Evolutionary conservation across 2,113 vertebrate genomes (phyloP).

Genomic region (Pyxicephalus adspersus): DNA sequence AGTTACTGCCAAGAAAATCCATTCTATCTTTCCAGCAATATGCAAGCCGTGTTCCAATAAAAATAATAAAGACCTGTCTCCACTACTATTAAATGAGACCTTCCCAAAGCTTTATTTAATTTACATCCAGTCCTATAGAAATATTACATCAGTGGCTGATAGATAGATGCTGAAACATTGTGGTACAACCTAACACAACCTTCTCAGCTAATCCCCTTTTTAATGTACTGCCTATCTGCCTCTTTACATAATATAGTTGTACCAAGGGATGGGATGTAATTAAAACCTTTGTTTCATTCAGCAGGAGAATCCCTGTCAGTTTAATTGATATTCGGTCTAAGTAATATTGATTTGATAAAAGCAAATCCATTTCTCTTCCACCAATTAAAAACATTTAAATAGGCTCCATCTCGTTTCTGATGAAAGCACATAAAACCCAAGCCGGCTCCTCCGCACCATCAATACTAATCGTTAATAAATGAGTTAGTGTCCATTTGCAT

Average conservation of each 20-base stretch:
- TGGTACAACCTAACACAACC: slow-evolving; percentile 28
- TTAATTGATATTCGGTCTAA: slow-evolving; percentile 77
- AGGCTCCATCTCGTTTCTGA: slow-evolving; percentile 64
- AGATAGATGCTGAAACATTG: slow-evolving; percentile 6
- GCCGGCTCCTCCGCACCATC: slow-evolving; percentile 61
- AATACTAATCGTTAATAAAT: slow-evolving; percentile 70
- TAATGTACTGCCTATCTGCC: slow-evolving; percentile 39
- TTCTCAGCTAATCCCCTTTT: slow-evolving; percentile 14
- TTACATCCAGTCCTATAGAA: slow-evolving; percentile 13
- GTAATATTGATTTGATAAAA: slow-evolving; percentile 79
- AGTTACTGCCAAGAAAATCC: neutral
- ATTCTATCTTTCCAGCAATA: slow-evolving; percentile 4
- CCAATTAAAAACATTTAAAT: slow-evolving; percentile 77
- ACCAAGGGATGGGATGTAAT: slow-evolving; percentile 71
- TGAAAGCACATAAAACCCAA: slow-evolving; percentile 63
- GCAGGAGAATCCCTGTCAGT: slow-evolving; percentile 66
- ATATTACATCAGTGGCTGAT: slow-evolving; percentile 22
- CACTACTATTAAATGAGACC: slow-evolving; percentile 8
- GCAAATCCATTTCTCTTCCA: slow-evolving; percentile 72
- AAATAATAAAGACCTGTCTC: slow-evolving; percentile 14
- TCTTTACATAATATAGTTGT: slow-evolving; percentile 58
- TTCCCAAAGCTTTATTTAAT: slow-evolving; percentile 9
- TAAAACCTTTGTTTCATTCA: slow-evolving; percentile 69
- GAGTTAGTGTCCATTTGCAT: slow-evolving; percentile 66
- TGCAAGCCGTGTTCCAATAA: slow-evolving; percentile 6